phyloP scores from a whole-genome alignment of 2,113 vertebrate species.

The Anarrhichthys ocellatus region DNA sequence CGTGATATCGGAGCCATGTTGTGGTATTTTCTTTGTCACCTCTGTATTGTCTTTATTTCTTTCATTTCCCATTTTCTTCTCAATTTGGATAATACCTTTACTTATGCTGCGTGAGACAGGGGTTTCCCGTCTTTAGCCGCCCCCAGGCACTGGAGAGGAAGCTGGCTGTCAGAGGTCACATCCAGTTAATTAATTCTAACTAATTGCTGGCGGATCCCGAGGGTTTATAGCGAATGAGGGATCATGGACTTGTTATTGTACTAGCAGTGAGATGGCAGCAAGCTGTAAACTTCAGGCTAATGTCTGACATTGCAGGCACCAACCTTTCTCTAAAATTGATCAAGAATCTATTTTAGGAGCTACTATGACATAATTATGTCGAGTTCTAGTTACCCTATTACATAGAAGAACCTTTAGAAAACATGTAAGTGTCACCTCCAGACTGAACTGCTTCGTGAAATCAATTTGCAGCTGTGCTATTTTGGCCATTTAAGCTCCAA shows the following conservation, averaged over 20 bases:
- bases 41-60: not conserved
- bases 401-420: constrained; percentile 34
- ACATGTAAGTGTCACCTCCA: constrained; percentile 55
- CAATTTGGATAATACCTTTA: not conserved
- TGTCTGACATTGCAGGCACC: not conserved
- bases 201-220: not conserved
- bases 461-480: constrained; percentile 48
- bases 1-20: not conserved
- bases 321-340: not conserved
- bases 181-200: constrained; percentile 8
- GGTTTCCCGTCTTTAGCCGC: not conserved
- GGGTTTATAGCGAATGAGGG: not conserved
- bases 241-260: not conserved
- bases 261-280: not conserved
- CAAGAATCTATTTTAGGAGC: constrained; percentile 10
- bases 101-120: not conserved
- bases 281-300: constrained; percentile 1
- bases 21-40: not conserved
- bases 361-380: constrained; percentile 29
- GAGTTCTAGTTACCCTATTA: constrained; percentile 26
- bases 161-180: not conserved
- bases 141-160: not conserved
- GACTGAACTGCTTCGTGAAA: constrained; percentile 31
- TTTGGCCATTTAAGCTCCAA: constrained; percentile 31
- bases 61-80: not conserved